These are phyloP conservation scores for Lutraria lutraria DNA, from an alignment of 2,888 invertebrate species.

Conservation along the genomic window DNA sequence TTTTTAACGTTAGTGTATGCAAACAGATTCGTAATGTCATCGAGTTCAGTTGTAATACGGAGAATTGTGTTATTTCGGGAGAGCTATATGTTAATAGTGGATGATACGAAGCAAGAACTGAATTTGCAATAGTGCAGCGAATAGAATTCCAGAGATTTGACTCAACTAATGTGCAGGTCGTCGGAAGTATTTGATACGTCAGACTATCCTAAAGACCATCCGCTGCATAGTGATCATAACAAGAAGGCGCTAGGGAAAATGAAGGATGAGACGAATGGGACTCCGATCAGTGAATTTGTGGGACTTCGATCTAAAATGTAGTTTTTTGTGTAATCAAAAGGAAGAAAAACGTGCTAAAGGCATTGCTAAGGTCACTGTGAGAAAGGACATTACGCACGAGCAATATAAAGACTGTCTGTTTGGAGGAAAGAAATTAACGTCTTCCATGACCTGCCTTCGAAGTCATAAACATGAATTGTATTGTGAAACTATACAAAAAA, in stretches of 20 bases:
- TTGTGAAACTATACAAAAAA: constrained; percentile 60
- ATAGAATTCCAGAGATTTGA: no score
- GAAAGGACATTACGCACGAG: constrained; percentile 59
- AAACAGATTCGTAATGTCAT: no score
- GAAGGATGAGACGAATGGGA: constrained; percentile 79
- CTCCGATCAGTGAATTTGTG: constrained; percentile 78
- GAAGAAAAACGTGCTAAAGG: constrained; percentile 67
- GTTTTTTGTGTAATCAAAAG: constrained; percentile 39
- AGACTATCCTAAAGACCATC: constrained; percentile 51
- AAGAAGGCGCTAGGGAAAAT: constrained; percentile 78
- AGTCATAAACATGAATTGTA: constrained; percentile 61
- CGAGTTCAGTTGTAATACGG: no score
- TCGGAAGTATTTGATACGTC: constrained; percentile 60
- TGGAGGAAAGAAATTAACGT: constrained; percentile 46
- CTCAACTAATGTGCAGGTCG: no score
- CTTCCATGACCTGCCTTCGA: constrained; percentile 55
- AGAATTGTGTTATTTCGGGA: no score
- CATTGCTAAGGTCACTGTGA: constrained; percentile 60
- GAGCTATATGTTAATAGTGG: no score
- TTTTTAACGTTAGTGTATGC: no score
- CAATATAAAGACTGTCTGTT: constrained; percentile 61
- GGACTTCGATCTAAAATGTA: constrained; percentile 71
- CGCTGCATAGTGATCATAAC: constrained; percentile 42
- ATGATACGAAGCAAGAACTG: no score
- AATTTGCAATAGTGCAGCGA: no score